These are phyloP conservation scores for Coptodon rendalli DNA, from an alignment of 2,113 vertebrate species.

Conservation along the genomic window DNA sequence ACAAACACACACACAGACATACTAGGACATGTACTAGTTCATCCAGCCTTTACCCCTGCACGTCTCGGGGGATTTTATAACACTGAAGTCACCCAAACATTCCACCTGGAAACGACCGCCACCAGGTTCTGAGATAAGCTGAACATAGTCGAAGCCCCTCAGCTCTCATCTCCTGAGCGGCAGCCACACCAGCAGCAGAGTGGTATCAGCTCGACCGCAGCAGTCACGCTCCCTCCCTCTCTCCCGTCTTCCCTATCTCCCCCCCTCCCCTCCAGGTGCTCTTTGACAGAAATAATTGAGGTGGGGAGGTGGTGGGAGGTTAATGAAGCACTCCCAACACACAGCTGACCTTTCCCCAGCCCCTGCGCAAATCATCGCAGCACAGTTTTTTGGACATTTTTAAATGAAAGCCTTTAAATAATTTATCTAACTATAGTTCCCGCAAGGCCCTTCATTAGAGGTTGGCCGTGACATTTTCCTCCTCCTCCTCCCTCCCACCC, in stretches of 20 bases:
- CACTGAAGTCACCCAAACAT: conserved; percentile 44
- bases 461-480: conserved; percentile 68
- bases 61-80: conserved; percentile 41
- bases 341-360: conserved; percentile 73
- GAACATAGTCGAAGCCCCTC: conserved; percentile 27
- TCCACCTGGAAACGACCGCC: conserved; percentile 53
- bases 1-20: neutral
- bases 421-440: conserved; percentile 77
- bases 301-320: conserved; percentile 71
- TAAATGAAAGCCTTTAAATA: conserved; percentile 82
- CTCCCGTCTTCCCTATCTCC: neutral
- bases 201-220: conserved; percentile 53
- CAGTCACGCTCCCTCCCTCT: neutral
- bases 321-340: conserved; percentile 78
- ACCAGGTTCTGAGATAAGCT: conserved; percentile 58
- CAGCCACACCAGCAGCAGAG: conserved; percentile 9
- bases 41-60: conserved; percentile 18
- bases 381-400: conserved; percentile 71
- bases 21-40: neutral
- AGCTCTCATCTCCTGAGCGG: conserved; percentile 31
- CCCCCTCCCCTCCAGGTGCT: conserved; percentile 28
- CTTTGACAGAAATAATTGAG: conserved; percentile 73
- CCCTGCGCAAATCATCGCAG: conserved; percentile 63
- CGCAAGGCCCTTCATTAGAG: conserved; percentile 73
- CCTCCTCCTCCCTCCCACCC: neutral